Conservation (phyloP, 2,888 invertebrate genomes). For the Hedychridium roseum region DNA sequence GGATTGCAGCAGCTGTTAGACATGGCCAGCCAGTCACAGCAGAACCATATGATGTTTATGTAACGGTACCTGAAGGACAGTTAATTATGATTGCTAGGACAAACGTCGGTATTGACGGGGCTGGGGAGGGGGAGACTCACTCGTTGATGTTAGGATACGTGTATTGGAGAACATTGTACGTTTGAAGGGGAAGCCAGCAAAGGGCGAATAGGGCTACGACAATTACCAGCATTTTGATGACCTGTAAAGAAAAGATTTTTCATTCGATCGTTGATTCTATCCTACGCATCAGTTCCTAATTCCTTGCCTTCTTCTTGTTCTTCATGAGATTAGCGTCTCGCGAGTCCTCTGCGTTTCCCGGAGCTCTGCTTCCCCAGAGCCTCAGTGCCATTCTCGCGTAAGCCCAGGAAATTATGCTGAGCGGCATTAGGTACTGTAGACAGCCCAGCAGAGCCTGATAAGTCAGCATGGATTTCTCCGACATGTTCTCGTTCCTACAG, state of each 20-base stretch:
- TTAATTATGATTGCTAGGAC: too few relatives aligned
- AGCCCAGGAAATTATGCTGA: slow-evolving; percentile 82
- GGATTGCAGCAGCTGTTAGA: slow-evolving; percentile 91
- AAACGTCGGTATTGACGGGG: too few relatives aligned
- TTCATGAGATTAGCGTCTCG: slow-evolving; percentile 81
- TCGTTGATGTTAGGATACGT: slow-evolving; percentile 76
- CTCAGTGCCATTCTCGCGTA: slow-evolving; percentile 83
- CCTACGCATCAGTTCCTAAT: slow-evolving; percentile 25
- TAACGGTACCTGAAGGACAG: slow-evolving; percentile 75
- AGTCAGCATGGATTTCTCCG: slow-evolving; percentile 67
- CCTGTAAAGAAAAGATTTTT: too few relatives aligned
- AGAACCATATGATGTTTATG: slow-evolving; percentile 87
- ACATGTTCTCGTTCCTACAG: slow-evolving; percentile 68
- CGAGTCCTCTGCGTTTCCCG: slow-evolving; percentile 80
- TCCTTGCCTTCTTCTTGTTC: slow-evolving; percentile 81
- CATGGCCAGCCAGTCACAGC: slow-evolving; percentile 88
- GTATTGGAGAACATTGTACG: slow-evolving; percentile 76
- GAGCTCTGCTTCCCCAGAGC: slow-evolving; percentile 81
- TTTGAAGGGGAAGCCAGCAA: slow-evolving; percentile 85
- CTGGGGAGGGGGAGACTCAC: slow-evolving; percentile 62
- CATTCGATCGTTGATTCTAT: too few relatives aligned
- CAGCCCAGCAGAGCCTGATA: slow-evolving; percentile 69
- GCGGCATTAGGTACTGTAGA: slow-evolving; percentile 79
- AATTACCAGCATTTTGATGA: slow-evolving; percentile 88
- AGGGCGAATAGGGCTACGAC: slow-evolving; percentile 83